Evolutionary conservation across 2,888 invertebrate genomes (phyloP), one percentile per base, ranked within the genome.

Genomic region (Scaptodrosophila latifasciaeformis): DNA sequence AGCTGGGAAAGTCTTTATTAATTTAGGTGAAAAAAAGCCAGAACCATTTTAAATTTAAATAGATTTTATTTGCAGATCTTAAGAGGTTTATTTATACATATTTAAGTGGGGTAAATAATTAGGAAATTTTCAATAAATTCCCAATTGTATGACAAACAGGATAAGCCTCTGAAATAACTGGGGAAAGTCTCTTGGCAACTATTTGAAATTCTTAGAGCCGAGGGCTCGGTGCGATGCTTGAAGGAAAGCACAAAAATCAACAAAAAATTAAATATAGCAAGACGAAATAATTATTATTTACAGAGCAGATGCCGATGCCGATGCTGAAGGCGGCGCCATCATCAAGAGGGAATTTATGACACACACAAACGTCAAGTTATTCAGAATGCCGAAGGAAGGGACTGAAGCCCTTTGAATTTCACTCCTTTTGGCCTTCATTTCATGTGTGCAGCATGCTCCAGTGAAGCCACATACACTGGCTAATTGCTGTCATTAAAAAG

Each of bases 401-500:
- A 17, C 13, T 17, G 37, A 17, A 37, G 17, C 13, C 13, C 1
- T 34, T 6, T 27, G 27, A 9, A 12, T 13, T 5, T 34, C 7
- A 24, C 24, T 7, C 24, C 7, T 7, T 24, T 24, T 24, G 3
- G 24, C 3, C 13, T 37, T 17, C 17, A 17, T 37, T 21, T 19
- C 18, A 21, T 4, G 17, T 9, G 15, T 12, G 17, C 3, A 21
- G 2, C 17, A 48, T 46, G 61, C 64, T 34, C 57, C 58, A 21
- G 27, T 63, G 58, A 46, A 2, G 31, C 50, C 47, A 43, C 48
- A n/a, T n/a, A 52, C 47, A 51, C 47, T 54, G 59, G 59, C 81
- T 74, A 74, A 74, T 74, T 74, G 81, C 54, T 78, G 72, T 74
- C 67, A 74, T 80, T 81, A 74, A 74, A 80, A 80, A 70, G 78